These are phyloP conservation scores for Diadumene lineata DNA, from an alignment of 92 coral and sea anemone genomes.

Conservation along the genomic window DNA sequence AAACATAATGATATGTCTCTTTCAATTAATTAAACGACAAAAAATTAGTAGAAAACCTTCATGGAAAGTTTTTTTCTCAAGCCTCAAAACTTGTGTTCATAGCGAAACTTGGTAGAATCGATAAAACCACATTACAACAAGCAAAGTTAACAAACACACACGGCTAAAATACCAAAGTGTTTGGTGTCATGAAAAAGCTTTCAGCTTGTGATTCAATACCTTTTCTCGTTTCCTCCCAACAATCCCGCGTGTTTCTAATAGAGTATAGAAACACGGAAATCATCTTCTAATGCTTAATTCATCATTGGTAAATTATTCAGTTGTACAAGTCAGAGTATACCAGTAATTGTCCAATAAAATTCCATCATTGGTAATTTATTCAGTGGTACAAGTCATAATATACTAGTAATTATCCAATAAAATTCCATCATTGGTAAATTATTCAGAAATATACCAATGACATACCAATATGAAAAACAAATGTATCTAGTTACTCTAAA, in stretches of 20 bases:
- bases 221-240: too few species aligned
- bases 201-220: too few species aligned
- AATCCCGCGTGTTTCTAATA: too few species aligned
- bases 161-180: not conserved
- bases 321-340: not conserved
- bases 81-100: not conserved
- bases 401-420: constrained; percentile 26
- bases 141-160: not conserved
- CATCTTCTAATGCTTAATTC: constrained; percentile 34
- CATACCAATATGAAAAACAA: constrained; percentile 19
- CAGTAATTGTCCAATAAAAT: not conserved
- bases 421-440: constrained; percentile 14
- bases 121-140: not conserved
- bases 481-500: constrained; percentile 5
- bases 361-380: not conserved
- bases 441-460: constrained; percentile 27
- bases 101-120: not conserved
- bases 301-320: constrained; percentile 24
- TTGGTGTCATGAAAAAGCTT: not conserved
- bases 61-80: not conserved
- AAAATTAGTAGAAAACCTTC: not conserved
- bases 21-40: not conserved
- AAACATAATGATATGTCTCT: not conserved
- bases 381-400: not conserved
- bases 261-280: constrained; percentile 42